Base-by-base conservation (phyloP, 2,797 vertebrate species). In the Mus caroli region DNA sequence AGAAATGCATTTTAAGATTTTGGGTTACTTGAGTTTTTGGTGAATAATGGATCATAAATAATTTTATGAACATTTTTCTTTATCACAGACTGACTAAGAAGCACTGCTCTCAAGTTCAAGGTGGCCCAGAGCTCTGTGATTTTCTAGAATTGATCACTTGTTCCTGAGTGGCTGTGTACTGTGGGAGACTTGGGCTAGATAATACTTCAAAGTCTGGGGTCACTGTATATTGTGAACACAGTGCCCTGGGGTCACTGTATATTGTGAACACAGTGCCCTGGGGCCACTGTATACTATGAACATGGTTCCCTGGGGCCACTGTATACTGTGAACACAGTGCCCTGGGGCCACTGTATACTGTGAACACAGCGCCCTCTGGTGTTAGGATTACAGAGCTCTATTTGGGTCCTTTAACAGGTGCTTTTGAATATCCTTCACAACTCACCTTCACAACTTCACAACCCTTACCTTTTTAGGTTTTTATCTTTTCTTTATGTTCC, bases 21-120 rank as follows among this genome's bases (percentile, higher is more conserved):
- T 20, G n/a, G 3, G 62, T 89, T 76, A 67, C 28, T 58, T 56
- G 91, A 46, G 62, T 88, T 91, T 91, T 89, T 88, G 34, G 46
- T 76, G 56, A 88, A 54, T 15, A 92, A 24, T 37, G 71, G 11
- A 92, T 85, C 83, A 31, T 73, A 94, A 94, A 88, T 80, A 84
- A 90, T 90, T 91, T 84, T 95, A 83, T n/a, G 60, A 90, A 90
- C 58, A 86, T 24, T 34, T 52, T 88, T 34, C 19, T 88, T 95
- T 28, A 34, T 80, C 77, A 69, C 84, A 88, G 54, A 79, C 71
- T 73, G 88, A 73, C 91, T 71, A 64, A 60, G 82, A 88, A 86
- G 43, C 24, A 52, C 52, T 88, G 37, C 58, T 60, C 40, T 97
- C 6, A 78, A 69, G 37, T 88, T 62, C n/a, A 62, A 94, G 34